These are phyloP conservation scores for Astropecten irregularis DNA, from an alignment of 53 echinoderm and acorn worm genomes.

Conservation along the genomic window DNA sequence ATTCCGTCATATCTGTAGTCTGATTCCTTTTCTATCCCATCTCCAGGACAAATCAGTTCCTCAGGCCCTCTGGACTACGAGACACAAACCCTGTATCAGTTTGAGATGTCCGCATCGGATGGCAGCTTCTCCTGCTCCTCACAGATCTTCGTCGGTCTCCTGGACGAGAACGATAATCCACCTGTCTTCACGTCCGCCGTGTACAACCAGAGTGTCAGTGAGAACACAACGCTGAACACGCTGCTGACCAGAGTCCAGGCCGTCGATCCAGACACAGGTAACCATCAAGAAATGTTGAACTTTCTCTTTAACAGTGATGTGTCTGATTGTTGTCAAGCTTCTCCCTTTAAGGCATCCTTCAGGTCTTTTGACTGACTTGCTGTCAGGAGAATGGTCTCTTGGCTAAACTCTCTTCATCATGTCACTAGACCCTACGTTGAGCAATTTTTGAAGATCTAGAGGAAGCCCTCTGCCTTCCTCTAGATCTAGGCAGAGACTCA, in stretches of 20 bases:
- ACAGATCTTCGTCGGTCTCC: slow-evolving; percentile 72
- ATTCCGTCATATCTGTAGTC: background rate
- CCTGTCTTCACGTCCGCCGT: slow-evolving; percentile 72
- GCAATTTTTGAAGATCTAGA: too few relatives aligned
- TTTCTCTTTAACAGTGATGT: too few relatives aligned
- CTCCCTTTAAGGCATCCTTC: too few relatives aligned
- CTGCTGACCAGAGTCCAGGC: slow-evolving; percentile 91
- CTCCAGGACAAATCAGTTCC: slow-evolving; percentile 57
- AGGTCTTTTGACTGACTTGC: too few relatives aligned
- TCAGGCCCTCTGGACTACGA: slow-evolving; percentile 77
- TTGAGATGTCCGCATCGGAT: slow-evolving; percentile 81
- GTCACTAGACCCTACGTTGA: too few relatives aligned
- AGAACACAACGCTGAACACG: slow-evolving; percentile 88
- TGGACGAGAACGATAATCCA: slow-evolving; percentile 90
- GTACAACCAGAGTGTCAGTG: slow-evolving; percentile 87
- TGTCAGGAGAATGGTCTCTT: too few relatives aligned
- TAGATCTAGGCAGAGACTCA: too few relatives aligned
- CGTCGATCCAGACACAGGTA: slow-evolving; percentile 89
- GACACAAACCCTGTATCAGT: slow-evolving; percentile 66
- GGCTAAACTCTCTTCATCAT: too few relatives aligned
- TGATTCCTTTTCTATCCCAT: background rate
- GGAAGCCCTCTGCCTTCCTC: too few relatives aligned
- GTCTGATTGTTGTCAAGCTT: too few relatives aligned
- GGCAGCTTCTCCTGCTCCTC: slow-evolving; percentile 72
- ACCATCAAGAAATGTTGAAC: too few relatives aligned